Conservation (phyloP, 2,797 vertebrate species). For the Tokudaia tokunoshimensis region DNA sequence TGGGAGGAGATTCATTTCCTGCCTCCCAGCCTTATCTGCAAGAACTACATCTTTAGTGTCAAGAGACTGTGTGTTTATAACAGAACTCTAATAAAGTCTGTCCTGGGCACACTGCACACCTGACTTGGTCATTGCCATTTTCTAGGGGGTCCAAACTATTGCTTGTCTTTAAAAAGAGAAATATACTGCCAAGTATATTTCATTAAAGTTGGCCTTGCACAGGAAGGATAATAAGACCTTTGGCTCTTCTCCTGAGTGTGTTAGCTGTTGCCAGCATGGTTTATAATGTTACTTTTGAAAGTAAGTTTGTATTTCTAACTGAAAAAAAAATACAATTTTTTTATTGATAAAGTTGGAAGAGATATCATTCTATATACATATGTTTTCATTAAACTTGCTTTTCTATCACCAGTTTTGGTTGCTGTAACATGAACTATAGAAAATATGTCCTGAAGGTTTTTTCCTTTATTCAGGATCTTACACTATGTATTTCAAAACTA, state of each 20-base stretch:
- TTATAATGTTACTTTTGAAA: conserved; percentile 62
- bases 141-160: conserved; percentile 87
- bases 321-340: conserved; percentile 57
- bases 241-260: conserved; percentile 21
- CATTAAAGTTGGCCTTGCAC: conserved; percentile 80
- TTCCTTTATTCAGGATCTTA: background rate
- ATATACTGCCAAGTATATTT: conserved; percentile 79
- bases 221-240: conserved; percentile 67
- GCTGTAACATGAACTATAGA: background rate
- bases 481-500: background rate
- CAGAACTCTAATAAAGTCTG: conserved; percentile 90
- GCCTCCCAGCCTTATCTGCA: conserved; percentile 90
- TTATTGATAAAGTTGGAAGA: conserved; percentile 56
- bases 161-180: conserved; percentile 61
- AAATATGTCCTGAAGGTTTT: background rate
- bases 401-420: conserved; percentile 42
- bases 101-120: conserved; percentile 85
- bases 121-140: conserved; percentile 86
- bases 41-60: conserved; percentile 89
- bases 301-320: conserved; percentile 63
- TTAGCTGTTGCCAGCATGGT: background rate
- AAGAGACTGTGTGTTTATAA: conserved; percentile 91
- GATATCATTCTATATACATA: background rate
- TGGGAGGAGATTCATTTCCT: conserved; percentile 98
- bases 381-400: conserved; percentile 58